Percentiles rank a stretch among this genome's conserved stretches.
Evolutionary conservation across 1,140 invertebrate species (phyloP).

Genomic region (Wiebesia pumilae): DNA sequence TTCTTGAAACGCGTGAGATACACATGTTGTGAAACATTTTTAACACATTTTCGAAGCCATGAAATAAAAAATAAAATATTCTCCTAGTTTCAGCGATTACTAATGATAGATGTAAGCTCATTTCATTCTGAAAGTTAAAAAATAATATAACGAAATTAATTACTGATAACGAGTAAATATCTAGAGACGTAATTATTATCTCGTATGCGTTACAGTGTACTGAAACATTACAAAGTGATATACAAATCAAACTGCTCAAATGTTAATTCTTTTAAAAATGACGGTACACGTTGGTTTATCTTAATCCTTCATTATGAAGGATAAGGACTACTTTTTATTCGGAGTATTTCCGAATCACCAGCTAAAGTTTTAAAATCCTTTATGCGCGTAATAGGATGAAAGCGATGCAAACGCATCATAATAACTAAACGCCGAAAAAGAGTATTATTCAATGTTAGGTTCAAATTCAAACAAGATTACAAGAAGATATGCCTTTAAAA

Average conservation of each 20-base stretch:
- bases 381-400: conserved; percentile 13
- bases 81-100: background rate
- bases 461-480: background rate
- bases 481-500: conserved; percentile 21
- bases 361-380: background rate
- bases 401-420: conserved; percentile 44
- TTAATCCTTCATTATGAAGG: background rate
- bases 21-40: no score
- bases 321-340: background rate
- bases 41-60: no score
- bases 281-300: conserved; percentile 7
- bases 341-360: background rate
- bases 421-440: conserved; percentile 51
- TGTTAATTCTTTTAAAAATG: background rate
- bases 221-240: background rate
- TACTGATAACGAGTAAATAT: background rate
- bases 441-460: conserved; percentile 42
- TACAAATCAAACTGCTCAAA: conserved; percentile 7
- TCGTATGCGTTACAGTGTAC: background rate
- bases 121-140: background rate
- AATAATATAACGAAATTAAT: background rate
- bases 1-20: no score
- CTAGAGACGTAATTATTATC: background rate
- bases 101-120: background rate
- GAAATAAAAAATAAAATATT: no score